Percentiles rank a stretch among this genome's conserved stretches.
Conservation (phyloP, 2,888 invertebrate species). For the Eupeodes latifasciatus region DNA sequence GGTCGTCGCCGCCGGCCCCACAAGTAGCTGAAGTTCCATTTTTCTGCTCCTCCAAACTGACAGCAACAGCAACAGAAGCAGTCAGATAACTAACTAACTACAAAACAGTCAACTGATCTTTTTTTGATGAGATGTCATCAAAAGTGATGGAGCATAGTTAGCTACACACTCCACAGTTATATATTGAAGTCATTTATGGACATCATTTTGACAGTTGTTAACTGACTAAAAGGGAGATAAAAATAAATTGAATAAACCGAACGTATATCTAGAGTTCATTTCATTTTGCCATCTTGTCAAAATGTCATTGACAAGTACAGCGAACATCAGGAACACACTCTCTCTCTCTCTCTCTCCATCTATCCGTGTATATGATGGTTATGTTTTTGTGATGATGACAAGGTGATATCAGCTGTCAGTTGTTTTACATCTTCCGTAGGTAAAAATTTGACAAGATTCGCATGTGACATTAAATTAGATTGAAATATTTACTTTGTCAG, state of each 20-base stretch:
- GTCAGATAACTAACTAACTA: background rate
- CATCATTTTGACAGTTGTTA: constrained; percentile 18
- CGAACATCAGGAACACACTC: background rate
- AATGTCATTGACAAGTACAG: background rate
- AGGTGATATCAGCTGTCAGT: constrained; percentile 1
- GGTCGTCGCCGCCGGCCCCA: background rate
- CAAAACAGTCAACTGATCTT: background rate
- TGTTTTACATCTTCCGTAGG: background rate
- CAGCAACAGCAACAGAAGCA: background rate
- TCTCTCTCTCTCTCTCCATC: no score
- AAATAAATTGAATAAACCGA: constrained; percentile 11
- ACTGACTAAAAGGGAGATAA: background rate
- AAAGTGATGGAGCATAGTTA: constrained; percentile 30
- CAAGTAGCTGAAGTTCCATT: background rate
- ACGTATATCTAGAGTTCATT: background rate
- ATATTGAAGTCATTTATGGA: constrained; percentile 45
- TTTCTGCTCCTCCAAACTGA: background rate
- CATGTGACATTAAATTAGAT: background rate
- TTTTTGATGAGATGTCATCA: constrained; percentile 40
- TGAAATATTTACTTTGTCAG: background rate
- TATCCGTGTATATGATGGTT: background rate
- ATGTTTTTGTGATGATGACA: background rate
- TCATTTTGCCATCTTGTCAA: constrained; percentile 5
- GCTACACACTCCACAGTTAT: background rate
- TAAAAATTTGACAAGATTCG: background rate